Conservation (phyloP, 2,888 invertebrate species). For the Perdita meconis region DNA sequence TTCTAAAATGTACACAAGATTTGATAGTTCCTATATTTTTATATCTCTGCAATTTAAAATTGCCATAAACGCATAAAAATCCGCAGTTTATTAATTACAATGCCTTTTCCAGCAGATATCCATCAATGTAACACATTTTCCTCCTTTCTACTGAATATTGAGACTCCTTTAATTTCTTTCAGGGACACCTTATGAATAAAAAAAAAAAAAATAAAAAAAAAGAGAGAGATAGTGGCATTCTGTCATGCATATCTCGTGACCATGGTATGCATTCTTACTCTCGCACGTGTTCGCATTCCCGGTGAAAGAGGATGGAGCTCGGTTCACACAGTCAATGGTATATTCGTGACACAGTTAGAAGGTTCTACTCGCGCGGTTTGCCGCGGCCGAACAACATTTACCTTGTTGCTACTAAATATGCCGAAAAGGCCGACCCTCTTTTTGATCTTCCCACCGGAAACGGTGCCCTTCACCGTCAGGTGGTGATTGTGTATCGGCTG, state of each 20-base stretch:
- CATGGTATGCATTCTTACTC: slow-evolving; percentile 8
- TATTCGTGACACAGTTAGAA: slow-evolving; percentile 13
- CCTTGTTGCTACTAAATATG: slow-evolving; percentile 97
- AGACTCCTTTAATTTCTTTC: no score
- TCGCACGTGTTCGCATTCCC: slow-evolving; percentile 1
- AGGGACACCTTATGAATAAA: no score
- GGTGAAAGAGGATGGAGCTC: slow-evolving; percentile 17
- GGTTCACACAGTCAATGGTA: slow-evolving; percentile 6
- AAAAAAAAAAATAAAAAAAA: slow-evolving; percentile 27
- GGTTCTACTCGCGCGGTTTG: slow-evolving; percentile 7
- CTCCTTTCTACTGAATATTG: no score
- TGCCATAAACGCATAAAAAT: no score
- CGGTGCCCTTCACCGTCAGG: slow-evolving; percentile 93
- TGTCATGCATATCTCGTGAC: slow-evolving; percentile 38
- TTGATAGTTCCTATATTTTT: no score
- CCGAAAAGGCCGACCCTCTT: slow-evolving; percentile 95
- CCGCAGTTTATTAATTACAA: no score
- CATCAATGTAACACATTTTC: no score
- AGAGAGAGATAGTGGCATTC: neutral
- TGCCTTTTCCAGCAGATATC: no score
- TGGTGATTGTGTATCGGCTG: slow-evolving; percentile 84
- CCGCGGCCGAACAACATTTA: slow-evolving; percentile 82
- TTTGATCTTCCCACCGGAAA: slow-evolving; percentile 93
- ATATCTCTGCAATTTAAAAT: no score
- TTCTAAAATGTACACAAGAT: no score